Conservation (phyloP, 1,140 invertebrate genomes). For the Drosophila novamexicana region DNA sequence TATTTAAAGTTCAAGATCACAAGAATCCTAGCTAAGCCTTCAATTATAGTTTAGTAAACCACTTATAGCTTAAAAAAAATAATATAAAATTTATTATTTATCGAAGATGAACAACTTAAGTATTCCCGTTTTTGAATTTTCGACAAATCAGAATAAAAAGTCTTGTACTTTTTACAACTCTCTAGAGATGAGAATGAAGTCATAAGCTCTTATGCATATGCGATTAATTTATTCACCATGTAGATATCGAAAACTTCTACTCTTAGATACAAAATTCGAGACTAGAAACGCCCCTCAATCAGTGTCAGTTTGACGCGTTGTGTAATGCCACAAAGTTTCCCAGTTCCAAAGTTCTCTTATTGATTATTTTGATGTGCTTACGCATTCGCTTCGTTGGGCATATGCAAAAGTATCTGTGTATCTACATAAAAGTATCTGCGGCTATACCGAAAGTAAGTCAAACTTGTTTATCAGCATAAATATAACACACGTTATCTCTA, state of each 20-base stretch:
- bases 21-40: too few species aligned
- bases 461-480: constrained; percentile 75
- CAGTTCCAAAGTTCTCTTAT: constrained; percentile 67
- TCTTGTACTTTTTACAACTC: too few species aligned
- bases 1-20: too few species aligned
- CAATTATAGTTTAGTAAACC: too few species aligned
- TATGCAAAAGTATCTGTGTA: constrained; percentile 58
- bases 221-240: background rate
- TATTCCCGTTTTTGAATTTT: too few species aligned
- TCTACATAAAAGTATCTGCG: constrained; percentile 30
- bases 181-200: too few species aligned
- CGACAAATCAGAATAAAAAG: too few species aligned
- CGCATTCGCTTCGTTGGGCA: constrained; percentile 59
- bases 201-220: too few species aligned
- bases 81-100: too few species aligned
- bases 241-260: background rate
- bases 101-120: too few species aligned
- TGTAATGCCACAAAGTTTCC: constrained; percentile 20
- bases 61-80: too few species aligned
- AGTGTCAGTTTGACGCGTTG: constrained; percentile 59
- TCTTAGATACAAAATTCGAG: constrained; percentile 16
- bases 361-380: constrained; percentile 77
- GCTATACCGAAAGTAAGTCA: constrained; percentile 71
- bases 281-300: constrained; percentile 39
- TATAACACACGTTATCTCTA: constrained; percentile 62